Conservation (phyloP, 2,113 vertebrate species). For the Varanus komodoensis region DNA sequence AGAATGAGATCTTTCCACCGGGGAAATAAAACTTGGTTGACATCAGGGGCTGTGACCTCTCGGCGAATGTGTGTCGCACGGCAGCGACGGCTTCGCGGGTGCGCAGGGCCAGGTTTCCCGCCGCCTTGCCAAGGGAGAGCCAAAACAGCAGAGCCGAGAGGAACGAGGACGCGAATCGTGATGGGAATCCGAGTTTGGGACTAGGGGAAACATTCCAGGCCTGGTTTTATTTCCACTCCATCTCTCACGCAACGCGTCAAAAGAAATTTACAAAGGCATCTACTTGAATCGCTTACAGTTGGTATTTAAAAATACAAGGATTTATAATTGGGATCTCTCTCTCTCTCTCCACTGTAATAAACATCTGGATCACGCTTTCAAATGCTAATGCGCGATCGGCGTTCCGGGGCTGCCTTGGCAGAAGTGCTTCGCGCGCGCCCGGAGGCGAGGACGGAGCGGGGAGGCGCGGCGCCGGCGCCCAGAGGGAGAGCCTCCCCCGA, state of each 20-base stretch:
- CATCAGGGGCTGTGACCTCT: no score
- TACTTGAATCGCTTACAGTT: conserved; percentile 71
- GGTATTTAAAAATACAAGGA: conserved; percentile 76
- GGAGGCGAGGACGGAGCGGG: conserved; percentile 8
- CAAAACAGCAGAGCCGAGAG: not conserved
- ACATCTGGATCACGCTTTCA: conserved; percentile 56
- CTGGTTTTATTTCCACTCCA: conserved; percentile 72
- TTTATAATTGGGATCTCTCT: conserved; percentile 49
- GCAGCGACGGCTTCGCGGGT: not conserved
- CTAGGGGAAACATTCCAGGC: conserved; percentile 63
- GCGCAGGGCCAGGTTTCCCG: not conserved
- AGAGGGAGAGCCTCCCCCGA: not conserved
- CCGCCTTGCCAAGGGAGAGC: not conserved
- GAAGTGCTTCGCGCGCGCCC: conserved; percentile 18
- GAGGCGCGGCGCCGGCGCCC: not conserved
- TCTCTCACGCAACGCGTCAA: conserved; percentile 62
- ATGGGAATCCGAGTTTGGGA: not conserved
- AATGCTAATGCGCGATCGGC: conserved; percentile 51
- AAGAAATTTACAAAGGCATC: conserved; percentile 71
- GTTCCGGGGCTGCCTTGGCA: conserved; percentile 36
- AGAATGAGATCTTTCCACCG: no score
- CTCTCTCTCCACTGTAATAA: conserved; percentile 26
- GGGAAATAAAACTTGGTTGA: not conserved
- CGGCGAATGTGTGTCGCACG: not conserved
- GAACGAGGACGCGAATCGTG: not conserved